Base-by-base conservation (phyloP, 2,888 invertebrate genomes). In the Caenorhabditis drosophilae region DNA sequence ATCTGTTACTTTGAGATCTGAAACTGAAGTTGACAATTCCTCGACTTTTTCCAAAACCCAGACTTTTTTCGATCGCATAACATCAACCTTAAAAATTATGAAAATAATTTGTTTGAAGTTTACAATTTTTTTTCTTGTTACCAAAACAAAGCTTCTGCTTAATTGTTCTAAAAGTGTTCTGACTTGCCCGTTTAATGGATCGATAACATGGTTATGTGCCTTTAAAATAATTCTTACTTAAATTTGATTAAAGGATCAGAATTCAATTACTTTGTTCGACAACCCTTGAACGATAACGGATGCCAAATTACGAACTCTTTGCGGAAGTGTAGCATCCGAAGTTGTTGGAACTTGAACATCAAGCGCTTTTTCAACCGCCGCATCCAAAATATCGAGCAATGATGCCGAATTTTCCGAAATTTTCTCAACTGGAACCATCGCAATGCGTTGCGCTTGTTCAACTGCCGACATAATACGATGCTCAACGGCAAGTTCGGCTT, bases 181-280 rank as follows among this genome's bases (percentile, higher is more conserved):
- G 41, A 63, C 47, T 56, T 58, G 51, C n/a, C 50, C 66, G 27
- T 67, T 67, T 23, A 68, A 47, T 3, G 74, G 74, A 22, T 70
- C 70, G 45, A 75, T 70, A 12, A 71, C 67, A 35, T 67, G 59
- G 6, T 62, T 59, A 44, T 74, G 69, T n/a, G 73, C 73, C 58
- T 70, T n/a, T n/a, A 46, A 51, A 70, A 61, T 25, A 49, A 40
- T 31, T 52, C 20, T 40, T 38, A 23, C 18, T 23, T 36, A 31
- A 27, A 36, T 2, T n/a, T n/a, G n/a, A n/a, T n/a, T n/a, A n/a
- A n/a, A n/a, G n/a, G n/a, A n/a, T n/a, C n/a, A n/a, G 40, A 31
- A 6, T 20, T 31, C 7, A 47, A 3, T 40, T 42, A 71, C 71
- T 55, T 66, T 72, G 23, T 51, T 50, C 20, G 51, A 45, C 15